phyloP scores from a whole-genome alignment of 2,797 vertebrate genomes.

The Centropyge bicolor region DNA sequence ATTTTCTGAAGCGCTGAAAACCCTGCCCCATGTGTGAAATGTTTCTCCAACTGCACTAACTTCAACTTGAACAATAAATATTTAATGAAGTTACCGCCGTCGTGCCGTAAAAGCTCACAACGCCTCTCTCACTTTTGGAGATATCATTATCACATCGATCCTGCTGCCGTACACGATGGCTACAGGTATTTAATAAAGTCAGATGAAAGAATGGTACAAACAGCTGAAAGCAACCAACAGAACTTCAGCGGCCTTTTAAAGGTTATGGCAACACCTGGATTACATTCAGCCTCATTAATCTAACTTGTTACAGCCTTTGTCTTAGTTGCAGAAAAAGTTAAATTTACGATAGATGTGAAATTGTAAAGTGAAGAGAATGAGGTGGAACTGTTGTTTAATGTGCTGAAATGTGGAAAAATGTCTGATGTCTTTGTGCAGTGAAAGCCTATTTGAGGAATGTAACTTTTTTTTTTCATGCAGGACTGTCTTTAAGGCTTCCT shows the following conservation, averaged over 20 bases:
- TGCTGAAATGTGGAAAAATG: not conserved
- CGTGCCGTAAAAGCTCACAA: not conserved
- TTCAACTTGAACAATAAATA: not conserved
- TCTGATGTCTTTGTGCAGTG: not conserved
- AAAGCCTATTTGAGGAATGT: fast-evolving
- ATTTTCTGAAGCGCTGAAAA: not conserved
- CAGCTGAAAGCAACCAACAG: conserved; percentile 2
- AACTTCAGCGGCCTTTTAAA: not conserved
- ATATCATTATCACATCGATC: not conserved
- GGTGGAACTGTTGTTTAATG: too few species aligned
- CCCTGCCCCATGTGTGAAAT: not conserved
- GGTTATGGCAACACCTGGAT: not conserved
- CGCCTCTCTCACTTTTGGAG: not conserved
- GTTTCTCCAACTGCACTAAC: not conserved
- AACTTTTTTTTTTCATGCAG: not conserved
- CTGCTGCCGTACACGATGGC: not conserved
- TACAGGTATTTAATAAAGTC: not conserved
- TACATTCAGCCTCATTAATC: not conserved
- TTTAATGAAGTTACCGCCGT: not conserved
- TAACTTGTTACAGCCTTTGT: not conserved
- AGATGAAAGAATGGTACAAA: not conserved
- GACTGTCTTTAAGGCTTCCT: not conserved
- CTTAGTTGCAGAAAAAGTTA: too few species aligned
- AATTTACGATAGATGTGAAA: too few species aligned
- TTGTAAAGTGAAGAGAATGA: too few species aligned